A percentile compares a stretch with the other conserved stretches of the same genome.
Conservation (phyloP, 2,797 vertebrate genomes). For the Lepilemur ruficaudatus region DNA sequence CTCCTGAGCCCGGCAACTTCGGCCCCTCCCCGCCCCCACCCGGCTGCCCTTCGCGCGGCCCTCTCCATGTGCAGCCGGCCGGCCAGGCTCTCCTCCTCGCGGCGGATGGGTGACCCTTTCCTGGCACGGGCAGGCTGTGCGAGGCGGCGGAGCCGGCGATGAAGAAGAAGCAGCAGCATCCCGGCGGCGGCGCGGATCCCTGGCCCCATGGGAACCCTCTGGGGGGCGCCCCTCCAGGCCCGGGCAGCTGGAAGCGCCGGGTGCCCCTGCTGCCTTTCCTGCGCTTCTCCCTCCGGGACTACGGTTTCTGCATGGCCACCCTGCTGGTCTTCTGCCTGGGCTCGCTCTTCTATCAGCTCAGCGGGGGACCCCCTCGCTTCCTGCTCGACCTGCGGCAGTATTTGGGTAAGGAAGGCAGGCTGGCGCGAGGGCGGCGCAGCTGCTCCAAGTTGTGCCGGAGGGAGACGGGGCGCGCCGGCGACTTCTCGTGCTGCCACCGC, state of each 20-base stretch:
- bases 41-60: slow-evolving; percentile 71
- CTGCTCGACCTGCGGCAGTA: slow-evolving; percentile 95
- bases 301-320: slow-evolving; percentile 95
- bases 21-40: slow-evolving; percentile 80
- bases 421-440: neutral
- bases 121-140: slow-evolving; percentile 82
- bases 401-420: slow-evolving; percentile 90
- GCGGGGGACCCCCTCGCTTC: slow-evolving; percentile 95
- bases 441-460: slow-evolving; percentile 37
- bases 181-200: slow-evolving; percentile 83
- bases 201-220: slow-evolving; percentile 84
- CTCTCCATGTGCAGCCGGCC: slow-evolving; percentile 73
- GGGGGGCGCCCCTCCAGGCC: slow-evolving; percentile 68
- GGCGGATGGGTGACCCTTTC: slow-evolving; percentile 92
- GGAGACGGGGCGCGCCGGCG: neutral
- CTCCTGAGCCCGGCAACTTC: slow-evolving; percentile 78
- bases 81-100: slow-evolving; percentile 73
- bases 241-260: slow-evolving; percentile 82
- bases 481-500: neutral
- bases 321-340: slow-evolving; percentile 95
- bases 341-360: slow-evolving; percentile 95
- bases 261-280: slow-evolving; percentile 85
- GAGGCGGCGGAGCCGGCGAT: slow-evolving; percentile 89
- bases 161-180: slow-evolving; percentile 90
- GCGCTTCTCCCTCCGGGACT: slow-evolving; percentile 92